Conservation (phyloP, 2,888 invertebrate genomes). For the Sclerodermus sp. region DNA sequence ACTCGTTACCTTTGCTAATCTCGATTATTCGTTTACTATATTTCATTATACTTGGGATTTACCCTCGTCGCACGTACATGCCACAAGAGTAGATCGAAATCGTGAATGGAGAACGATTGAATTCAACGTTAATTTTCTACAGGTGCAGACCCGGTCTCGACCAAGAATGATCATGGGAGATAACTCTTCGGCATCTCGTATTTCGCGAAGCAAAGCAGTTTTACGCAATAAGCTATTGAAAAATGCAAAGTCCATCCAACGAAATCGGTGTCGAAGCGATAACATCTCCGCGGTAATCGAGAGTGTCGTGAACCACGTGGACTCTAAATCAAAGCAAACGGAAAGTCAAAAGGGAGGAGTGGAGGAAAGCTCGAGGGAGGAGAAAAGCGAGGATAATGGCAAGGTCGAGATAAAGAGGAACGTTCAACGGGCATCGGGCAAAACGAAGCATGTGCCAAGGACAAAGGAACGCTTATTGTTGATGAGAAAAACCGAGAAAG, state of each 20-base stretch:
- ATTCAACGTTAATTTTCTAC: constrained; percentile 4
- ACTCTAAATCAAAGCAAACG: neutral
- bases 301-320: constrained; percentile 34
- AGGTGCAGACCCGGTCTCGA: constrained; percentile 48
- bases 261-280: constrained; percentile 45
- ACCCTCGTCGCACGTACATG: too few species aligned
- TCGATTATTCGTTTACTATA: too few species aligned
- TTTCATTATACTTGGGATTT: too few species aligned
- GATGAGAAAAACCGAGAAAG: constrained; percentile 8
- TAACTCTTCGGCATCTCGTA: constrained; percentile 31
- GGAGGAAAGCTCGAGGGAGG: constrained; percentile 4
- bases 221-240: constrained; percentile 50
- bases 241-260: constrained; percentile 51
- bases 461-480: constrained; percentile 35
- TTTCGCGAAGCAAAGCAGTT: constrained; percentile 45
- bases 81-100: too few species aligned
- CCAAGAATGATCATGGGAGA: constrained; percentile 38
- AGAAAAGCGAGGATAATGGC: constrained; percentile 17
- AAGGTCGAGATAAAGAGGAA: constrained; percentile 2
- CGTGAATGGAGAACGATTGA: too few species aligned
- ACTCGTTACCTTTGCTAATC: too few species aligned
- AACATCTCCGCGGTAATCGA: constrained; percentile 48
- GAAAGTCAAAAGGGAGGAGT: neutral
- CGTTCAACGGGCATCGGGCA: constrained; percentile 29
- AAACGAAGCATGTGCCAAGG: constrained; percentile 41